Conservation (phyloP, 2,797 vertebrate species). For the Paedocypris micromegethes region DNA sequence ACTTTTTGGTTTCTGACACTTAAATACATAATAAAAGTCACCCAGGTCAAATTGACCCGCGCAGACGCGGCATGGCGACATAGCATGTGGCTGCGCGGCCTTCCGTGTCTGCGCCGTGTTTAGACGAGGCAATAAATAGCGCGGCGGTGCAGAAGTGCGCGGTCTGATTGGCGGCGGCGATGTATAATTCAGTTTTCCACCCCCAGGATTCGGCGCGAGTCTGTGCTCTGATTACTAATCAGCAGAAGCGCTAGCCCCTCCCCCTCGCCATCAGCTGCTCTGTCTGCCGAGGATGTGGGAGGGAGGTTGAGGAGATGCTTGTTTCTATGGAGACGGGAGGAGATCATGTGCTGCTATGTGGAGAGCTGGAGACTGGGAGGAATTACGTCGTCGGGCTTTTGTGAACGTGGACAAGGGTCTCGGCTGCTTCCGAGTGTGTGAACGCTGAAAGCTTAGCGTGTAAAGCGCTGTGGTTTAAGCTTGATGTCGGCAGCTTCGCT, state of each 20-base stretch:
- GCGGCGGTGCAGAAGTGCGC: slow-evolving; percentile 44
- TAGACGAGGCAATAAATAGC: slow-evolving; percentile 47
- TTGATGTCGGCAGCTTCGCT: too few relatives aligned
- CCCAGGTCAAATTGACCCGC: background rate
- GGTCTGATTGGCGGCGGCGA: slow-evolving; percentile 50
- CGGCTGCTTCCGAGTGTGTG: too few relatives aligned
- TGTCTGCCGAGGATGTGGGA: slow-evolving; percentile 38
- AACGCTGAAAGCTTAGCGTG: too few relatives aligned
- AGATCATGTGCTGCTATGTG: background rate
- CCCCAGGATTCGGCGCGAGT: slow-evolving; percentile 47
- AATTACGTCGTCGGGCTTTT: too few relatives aligned
- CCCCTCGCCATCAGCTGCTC: slow-evolving; percentile 44
- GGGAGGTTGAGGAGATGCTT: slow-evolving; percentile 36
- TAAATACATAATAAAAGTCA: too few relatives aligned
- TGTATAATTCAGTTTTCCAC: slow-evolving; percentile 53
- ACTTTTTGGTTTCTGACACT: too few relatives aligned
- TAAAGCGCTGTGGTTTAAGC: too few relatives aligned
- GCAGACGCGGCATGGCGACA: slow-evolving; percentile 38
- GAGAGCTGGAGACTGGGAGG: too few relatives aligned
- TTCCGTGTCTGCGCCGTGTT: slow-evolving; percentile 37
- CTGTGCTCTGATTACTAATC: slow-evolving; percentile 55
- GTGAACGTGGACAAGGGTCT: too few relatives aligned
- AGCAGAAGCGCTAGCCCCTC: slow-evolving; percentile 43
- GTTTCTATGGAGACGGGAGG: slow-evolving; percentile 54
- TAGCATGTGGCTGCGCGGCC: slow-evolving; percentile 43